Conservation (phyloP, 2,797 vertebrate genomes). For the Clarias fuscus region DNA sequence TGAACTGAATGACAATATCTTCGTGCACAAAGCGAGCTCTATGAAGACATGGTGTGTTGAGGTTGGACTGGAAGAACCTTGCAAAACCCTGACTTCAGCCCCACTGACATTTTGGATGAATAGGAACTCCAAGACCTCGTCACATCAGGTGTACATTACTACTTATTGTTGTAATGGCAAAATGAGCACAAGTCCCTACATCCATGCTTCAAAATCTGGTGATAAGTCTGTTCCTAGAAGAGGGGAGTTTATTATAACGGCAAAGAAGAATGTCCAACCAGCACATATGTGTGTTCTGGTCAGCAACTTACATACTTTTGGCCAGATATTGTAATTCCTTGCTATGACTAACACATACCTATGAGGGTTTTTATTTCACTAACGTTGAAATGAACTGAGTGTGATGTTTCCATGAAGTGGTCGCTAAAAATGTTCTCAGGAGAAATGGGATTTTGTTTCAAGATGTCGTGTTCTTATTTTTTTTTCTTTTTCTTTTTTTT, state of each 20-base stretch:
- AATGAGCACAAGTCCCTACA: not conserved
- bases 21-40: not conserved
- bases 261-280: not conserved
- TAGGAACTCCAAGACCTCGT: not conserved
- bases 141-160: no score
- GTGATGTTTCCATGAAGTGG: not conserved
- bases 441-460: not conserved
- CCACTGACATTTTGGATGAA: not conserved
- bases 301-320: not conserved
- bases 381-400: not conserved
- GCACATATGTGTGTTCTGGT: not conserved
- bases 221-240: not conserved
- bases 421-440: not conserved
- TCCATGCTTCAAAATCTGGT: not conserved
- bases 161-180: no score
- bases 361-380: not conserved
- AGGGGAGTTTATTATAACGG: not conserved
- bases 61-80: not conserved
- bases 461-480: not conserved
- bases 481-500: no score
- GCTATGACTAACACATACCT: not conserved
- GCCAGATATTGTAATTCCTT: not conserved
- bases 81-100: not conserved
- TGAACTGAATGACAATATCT: not conserved
- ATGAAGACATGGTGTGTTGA: not conserved